Conservation (phyloP, 2,888 invertebrate species). For the Chrysolina oricalcia region DNA sequence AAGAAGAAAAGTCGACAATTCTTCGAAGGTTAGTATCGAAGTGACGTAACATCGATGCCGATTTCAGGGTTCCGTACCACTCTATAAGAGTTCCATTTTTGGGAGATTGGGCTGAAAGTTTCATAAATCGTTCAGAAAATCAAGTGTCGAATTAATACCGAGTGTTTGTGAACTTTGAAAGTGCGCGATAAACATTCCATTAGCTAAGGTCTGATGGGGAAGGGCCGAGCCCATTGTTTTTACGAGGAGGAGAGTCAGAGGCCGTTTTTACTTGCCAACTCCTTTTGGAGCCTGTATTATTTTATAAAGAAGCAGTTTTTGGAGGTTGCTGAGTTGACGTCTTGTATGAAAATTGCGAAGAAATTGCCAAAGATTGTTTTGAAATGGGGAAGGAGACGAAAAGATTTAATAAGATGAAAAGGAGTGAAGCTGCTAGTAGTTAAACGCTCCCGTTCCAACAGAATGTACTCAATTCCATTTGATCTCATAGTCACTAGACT, state of each 20-base stretch:
- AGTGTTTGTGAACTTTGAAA: slow-evolving; percentile 48
- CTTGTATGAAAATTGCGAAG: background rate
- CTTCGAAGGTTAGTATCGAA: slow-evolving; percentile 89
- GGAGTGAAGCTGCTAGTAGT: background rate
- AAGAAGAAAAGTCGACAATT: slow-evolving; percentile 88
- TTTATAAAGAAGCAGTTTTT: background rate
- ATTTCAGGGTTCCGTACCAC: slow-evolving; percentile 67
- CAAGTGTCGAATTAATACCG: slow-evolving; percentile 40
- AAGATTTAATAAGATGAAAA: background rate
- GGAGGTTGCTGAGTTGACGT: background rate
- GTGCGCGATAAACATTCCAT: slow-evolving; percentile 27
- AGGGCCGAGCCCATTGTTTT: background rate
- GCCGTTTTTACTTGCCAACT: background rate
- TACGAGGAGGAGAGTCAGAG: background rate
- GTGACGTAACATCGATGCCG: slow-evolving; percentile 72
- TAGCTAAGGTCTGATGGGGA: background rate
- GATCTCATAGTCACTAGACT: background rate
- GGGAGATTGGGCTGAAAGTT: slow-evolving; percentile 77
- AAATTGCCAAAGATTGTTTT: background rate
- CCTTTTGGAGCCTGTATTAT: background rate
- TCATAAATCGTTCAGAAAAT: slow-evolving; percentile 38
- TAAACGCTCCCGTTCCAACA: background rate
- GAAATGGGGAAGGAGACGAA: background rate
- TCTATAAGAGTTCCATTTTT: slow-evolving; percentile 43
- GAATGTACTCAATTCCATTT: background rate